Evolutionary conservation across 2,888 invertebrate species (phyloP).

Genomic region (Machimus rusticus): DNA sequence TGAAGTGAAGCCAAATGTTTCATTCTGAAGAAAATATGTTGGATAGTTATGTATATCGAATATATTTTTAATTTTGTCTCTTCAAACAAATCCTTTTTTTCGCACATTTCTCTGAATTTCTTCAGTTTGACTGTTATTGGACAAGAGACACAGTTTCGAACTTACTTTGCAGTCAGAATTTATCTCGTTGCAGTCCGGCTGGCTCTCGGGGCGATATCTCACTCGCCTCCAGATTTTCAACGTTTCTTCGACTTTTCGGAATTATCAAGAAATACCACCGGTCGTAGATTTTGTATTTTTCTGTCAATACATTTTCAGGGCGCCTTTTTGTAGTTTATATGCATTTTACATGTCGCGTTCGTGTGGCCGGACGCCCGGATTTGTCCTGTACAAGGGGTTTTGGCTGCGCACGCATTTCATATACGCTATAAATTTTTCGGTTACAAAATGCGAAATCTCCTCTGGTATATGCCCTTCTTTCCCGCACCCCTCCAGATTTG

Average conservation of each 20-base stretch:
- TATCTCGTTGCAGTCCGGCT: background rate
- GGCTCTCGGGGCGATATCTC: background rate
- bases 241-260: background rate
- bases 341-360: background rate
- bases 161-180: slow-evolving; percentile 19
- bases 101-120: background rate
- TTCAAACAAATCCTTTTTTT: background rate
- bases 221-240: slow-evolving; percentile 17
- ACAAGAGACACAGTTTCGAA: slow-evolving; percentile 18
- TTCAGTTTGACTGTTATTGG: slow-evolving; percentile 3
- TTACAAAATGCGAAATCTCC: background rate
- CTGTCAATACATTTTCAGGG: slow-evolving; percentile 20
- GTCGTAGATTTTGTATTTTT: background rate
- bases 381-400: background rate
- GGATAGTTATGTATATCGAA: no score
- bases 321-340: background rate
- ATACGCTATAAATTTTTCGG: background rate
- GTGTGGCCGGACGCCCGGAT: background rate
- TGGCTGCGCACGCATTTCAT: background rate
- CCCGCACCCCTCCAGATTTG: background rate
- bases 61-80: no score
- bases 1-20: no score
- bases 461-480: background rate
- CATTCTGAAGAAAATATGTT: background rate
- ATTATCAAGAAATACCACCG: slow-evolving; percentile 15